Base-by-base conservation (phyloP, 2,888 invertebrate species). In the Phyto melanocephala region DNA sequence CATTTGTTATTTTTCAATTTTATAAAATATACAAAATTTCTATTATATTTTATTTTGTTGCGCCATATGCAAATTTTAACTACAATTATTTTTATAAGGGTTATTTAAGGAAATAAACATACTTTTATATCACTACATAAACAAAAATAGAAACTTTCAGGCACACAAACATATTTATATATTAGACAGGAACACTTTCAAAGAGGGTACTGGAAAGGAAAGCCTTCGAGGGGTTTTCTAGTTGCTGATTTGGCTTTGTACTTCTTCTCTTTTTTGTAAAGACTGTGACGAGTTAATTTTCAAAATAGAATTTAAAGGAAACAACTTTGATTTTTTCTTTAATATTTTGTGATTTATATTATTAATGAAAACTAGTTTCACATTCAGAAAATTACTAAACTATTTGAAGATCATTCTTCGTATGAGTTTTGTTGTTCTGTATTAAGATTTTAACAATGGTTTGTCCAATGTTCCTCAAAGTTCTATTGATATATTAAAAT, bases 1-100 rank as follows among this genome's bases (percentile, higher is more conserved):
- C 58, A 63, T 63, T 78, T 79, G 79, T 74, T 79, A 72, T 79
- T 79, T 79, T 79, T 79, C 72, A 79, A 79, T 79, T 79, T 79
- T 72, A 60, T 52, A 74, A 67, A 60, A 79, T 67, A 67, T 52
- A 79, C 72, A 79, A 67, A 72, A 60, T 67, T 72, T 42, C 42
- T 58, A 65, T 79, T 63, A 45, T 68, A 5, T 54, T 58, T 75
- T 37, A 11, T 45, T 35, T 22, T 28, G 28, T 47, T 33, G 50
- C 15, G 60, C 52, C 72, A 72, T 72, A 72, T 79, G 79, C 72
- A 79, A 79, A 79, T 79, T 72, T 67, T 28, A 72, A 67, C 72
- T 72, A 79, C 62, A 70, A 77, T 72, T 79, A 79, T 72, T 72
- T 52, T 67, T 60, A 72, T 74, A 72, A 79, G 79, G 79, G 79